These are phyloP conservation scores for Chalcosyrphus nemorum DNA, from an alignment of 2,888 invertebrate species.

Conservation along the genomic window DNA sequence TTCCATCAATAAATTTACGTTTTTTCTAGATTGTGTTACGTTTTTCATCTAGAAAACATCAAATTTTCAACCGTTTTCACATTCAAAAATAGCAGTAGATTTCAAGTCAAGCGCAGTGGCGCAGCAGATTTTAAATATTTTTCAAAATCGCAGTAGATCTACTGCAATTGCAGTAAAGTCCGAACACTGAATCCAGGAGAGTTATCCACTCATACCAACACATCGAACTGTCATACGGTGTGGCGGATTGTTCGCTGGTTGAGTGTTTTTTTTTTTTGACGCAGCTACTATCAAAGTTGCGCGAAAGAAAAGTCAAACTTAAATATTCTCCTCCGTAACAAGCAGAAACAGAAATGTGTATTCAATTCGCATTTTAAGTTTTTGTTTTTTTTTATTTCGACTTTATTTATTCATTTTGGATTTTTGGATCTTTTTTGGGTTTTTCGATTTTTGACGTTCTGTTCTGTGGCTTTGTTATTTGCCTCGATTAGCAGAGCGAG, in stretches of 20 bases:
- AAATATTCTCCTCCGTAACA: slow-evolving; percentile 17
- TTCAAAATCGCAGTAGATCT: no score
- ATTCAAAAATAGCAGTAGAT: no score
- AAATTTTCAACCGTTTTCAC: no score
- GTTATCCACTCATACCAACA: slow-evolving; percentile 33
- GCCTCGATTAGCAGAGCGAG: slow-evolving; percentile 31
- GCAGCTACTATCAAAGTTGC: slow-evolving; percentile 24
- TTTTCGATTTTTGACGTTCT: slow-evolving; percentile 33
- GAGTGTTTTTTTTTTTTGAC: slow-evolving; percentile 42
- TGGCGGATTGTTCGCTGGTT: not conserved
- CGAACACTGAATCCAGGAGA: no score
- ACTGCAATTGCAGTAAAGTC: no score
- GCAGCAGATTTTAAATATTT: no score
- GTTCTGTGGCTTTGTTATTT: slow-evolving; percentile 48
- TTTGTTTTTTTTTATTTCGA: slow-evolving; percentile 16
- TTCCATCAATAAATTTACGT: no score
- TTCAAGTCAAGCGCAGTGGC: no score
- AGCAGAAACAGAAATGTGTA: slow-evolving; percentile 36
- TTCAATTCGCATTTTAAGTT: slow-evolving; percentile 50
- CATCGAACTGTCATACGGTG: slow-evolving; percentile 14
- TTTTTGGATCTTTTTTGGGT: not conserved
- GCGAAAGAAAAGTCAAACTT: slow-evolving; percentile 41
- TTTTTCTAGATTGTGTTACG: no score
- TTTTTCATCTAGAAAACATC: no score
- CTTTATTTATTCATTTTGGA: slow-evolving; percentile 34